phyloP scores from a whole-genome alignment of 2,797 vertebrate species.

The Parotocinclus haroldoi region DNA sequence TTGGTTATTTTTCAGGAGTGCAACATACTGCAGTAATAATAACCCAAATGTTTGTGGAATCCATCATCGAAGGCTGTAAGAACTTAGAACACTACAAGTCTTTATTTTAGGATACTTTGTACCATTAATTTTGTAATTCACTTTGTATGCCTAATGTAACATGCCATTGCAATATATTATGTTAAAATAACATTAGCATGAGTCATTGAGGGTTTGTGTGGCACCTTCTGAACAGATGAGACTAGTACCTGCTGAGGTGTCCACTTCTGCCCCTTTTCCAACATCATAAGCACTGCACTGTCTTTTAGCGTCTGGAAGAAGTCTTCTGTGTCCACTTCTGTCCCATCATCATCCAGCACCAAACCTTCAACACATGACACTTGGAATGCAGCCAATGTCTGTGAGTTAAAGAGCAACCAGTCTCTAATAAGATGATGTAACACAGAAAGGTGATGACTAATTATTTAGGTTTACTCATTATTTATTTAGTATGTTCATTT shows the following conservation, averaged over 20 bases:
- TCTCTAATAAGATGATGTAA: neutral
- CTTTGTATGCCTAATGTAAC: too few species aligned
- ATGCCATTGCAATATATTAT: too few species aligned
- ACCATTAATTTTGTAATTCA: too few species aligned
- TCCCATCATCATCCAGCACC: constrained; percentile 92
- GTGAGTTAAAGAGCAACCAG: constrained; percentile 21
- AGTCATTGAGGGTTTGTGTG: neutral
- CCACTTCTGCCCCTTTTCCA: constrained; percentile 84
- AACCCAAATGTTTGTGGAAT: constrained; percentile 5
- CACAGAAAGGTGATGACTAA: neutral
- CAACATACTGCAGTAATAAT: constrained; percentile 18
- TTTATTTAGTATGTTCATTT: neutral
- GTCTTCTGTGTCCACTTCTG: constrained; percentile 82
- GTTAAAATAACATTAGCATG: too few species aligned
- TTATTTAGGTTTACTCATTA: neutral
- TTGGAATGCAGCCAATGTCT: constrained; percentile 72
- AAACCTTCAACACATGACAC: constrained; percentile 59
- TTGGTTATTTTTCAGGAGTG: constrained; percentile 22
- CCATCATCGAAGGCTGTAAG: neutral
- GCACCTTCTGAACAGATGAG: neutral
- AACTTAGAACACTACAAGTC: too few species aligned
- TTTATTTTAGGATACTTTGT: too few species aligned
- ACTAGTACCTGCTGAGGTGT: constrained; percentile 64
- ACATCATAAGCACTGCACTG: constrained; percentile 80
- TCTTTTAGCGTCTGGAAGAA: constrained; percentile 83